Evolutionary conservation across 2,888 invertebrate species (phyloP).

Genomic region (Lepetodrilus schrolli): DNA sequence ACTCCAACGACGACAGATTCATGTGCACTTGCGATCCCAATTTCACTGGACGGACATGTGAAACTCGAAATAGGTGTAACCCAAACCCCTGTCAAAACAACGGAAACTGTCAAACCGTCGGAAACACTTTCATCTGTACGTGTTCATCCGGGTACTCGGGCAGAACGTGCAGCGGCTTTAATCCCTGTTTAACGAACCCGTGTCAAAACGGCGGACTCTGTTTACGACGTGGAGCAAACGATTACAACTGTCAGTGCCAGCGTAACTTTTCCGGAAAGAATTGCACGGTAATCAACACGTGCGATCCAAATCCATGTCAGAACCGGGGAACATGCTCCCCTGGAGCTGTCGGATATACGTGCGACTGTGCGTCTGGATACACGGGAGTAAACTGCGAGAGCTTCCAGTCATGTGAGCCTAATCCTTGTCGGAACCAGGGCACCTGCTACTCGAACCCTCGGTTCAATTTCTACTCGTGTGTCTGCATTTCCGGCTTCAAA

Average conservation of each 20-base stretch:
- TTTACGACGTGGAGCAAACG: not conserved
- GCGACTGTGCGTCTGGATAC: not conserved
- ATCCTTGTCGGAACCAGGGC: conserved; percentile 17
- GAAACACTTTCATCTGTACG: not conserved
- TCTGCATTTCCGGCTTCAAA: not conserved
- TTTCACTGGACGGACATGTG: not conserved
- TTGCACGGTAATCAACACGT: not conserved
- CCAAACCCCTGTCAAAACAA: not conserved
- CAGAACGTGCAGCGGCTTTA: not conserved
- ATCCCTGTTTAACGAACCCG: conserved; percentile 5
- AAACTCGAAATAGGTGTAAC: not conserved
- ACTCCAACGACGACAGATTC: not conserved
- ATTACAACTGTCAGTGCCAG: not conserved
- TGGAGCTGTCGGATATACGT: not conserved
- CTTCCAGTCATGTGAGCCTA: conserved; percentile 1
- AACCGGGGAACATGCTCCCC: conserved; percentile 6
- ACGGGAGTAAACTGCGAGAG: conserved; percentile 11
- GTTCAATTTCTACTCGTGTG: not conserved
- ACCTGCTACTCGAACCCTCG: conserved; percentile 11
- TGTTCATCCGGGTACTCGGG: conserved; percentile 27
- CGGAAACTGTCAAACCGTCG: not conserved
- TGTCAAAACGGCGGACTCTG: conserved; percentile 19
- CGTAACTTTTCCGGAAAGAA: not conserved
- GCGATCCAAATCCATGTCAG: not conserved
- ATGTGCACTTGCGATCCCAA: not conserved